A percentile compares a stretch with the other conserved stretches of the same genome.
Evolutionary conservation across 2,888 invertebrate species (phyloP).

Genomic region (Ophioninae sp.): DNA sequence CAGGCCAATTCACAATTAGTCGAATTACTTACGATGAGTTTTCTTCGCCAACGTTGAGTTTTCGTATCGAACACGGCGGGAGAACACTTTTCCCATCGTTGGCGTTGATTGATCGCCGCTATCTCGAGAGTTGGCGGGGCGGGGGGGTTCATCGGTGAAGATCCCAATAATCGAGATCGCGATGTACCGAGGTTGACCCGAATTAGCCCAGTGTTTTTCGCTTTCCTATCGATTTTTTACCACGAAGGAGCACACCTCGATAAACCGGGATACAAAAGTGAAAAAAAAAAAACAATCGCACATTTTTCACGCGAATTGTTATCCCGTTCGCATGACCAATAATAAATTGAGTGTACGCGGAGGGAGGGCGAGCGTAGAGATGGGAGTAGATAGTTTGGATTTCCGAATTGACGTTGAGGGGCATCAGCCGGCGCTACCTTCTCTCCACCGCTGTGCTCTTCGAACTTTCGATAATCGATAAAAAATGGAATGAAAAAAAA

Average conservation of each 20-base stretch:
- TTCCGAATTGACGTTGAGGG: not conserved
- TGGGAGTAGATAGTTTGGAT: not conserved
- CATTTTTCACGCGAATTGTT: not conserved
- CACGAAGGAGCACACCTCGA: not conserved
- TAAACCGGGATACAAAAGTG: not conserved
- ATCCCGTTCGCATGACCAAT: not conserved
- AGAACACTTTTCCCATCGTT: not conserved
- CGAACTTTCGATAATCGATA: not conserved
- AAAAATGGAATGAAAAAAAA: not conserved
- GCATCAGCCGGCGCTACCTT: not conserved
- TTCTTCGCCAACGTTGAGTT: too few relatives aligned
- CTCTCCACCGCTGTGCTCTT: not conserved
- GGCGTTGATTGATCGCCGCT: too few relatives aligned
- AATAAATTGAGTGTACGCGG: not conserved
- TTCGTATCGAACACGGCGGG: too few relatives aligned
- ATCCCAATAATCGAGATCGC: too few relatives aligned
- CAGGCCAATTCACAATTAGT: not conserved
- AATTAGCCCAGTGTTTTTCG: conserved; percentile 12
- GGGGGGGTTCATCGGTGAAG: too few relatives aligned
- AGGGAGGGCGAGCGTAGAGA: not conserved
- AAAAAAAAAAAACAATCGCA: not conserved
- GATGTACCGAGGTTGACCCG: conserved; percentile 5
- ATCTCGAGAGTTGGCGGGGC: too few relatives aligned
- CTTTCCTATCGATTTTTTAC: conserved; percentile 26
- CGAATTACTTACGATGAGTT: too few relatives aligned